phyloP scores from a whole-genome alignment of 2,888 invertebrate genomes.

The Chorisops tibialis region DNA sequence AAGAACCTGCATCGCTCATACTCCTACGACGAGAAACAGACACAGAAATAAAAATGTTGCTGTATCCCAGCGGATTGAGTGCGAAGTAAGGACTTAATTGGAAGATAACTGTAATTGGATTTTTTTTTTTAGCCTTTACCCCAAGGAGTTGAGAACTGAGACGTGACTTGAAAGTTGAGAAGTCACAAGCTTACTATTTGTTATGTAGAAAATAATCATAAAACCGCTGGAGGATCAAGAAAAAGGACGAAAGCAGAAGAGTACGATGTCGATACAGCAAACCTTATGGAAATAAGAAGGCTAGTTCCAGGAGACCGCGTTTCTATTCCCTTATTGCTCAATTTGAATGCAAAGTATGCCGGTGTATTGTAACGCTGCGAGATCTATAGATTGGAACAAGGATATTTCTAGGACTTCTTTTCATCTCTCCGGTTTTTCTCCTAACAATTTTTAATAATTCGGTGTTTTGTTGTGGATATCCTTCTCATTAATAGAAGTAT shows the following conservation, averaged over 20 bases:
- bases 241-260: background rate
- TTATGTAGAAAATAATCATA: slow-evolving; percentile 6
- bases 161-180: slow-evolving; percentile 32
- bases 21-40: background rate
- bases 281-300: background rate
- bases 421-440: background rate
- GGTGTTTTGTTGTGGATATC: too few relatives aligned
- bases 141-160: slow-evolving; percentile 20
- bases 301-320: slow-evolving; percentile 29
- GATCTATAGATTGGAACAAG: slow-evolving; percentile 8
- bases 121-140: slow-evolving; percentile 28
- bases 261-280: background rate
- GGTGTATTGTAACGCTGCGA: background rate
- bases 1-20: background rate
- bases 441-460: too few relatives aligned
- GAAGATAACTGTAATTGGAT: slow-evolving; percentile 35
- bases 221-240: background rate
- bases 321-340: slow-evolving; percentile 31
- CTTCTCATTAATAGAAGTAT: too few relatives aligned
- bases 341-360: slow-evolving; percentile 31
- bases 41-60: background rate
- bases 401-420: background rate
- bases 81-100: slow-evolving; percentile 34
- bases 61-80: slow-evolving; percentile 25
- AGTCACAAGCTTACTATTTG: slow-evolving; percentile 30